A percentile compares a stretch with the other conserved stretches of the same genome.
Evolutionary conservation across 1,140 invertebrate genomes (phyloP).

Genomic region (Xylocopa sonorina): DNA sequence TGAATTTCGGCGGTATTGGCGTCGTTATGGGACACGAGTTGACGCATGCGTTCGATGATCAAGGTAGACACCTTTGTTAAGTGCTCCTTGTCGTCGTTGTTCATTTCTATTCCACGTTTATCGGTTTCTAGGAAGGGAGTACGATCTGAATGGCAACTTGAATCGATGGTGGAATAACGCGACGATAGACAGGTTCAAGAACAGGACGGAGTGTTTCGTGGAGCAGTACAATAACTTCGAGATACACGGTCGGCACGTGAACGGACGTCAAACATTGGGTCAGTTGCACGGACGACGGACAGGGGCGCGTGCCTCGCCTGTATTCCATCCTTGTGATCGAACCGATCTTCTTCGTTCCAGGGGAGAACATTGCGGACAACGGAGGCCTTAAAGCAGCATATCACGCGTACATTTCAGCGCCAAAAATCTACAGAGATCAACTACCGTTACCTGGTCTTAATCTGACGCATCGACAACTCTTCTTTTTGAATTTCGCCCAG

Average conservation of each 20-base stretch:
- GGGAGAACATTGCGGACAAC: slow-evolving; percentile 97
- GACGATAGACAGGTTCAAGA: slow-evolving; percentile 94
- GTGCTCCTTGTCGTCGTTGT: not conserved
- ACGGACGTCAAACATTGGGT: slow-evolving; percentile 86
- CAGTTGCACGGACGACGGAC: slow-evolving; percentile 32
- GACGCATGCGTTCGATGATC: slow-evolving; percentile 98
- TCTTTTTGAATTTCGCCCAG: slow-evolving; percentile 96
- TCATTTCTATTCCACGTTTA: not conserved
- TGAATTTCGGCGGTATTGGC: slow-evolving; percentile 98
- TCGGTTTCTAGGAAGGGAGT: slow-evolving; percentile 83
- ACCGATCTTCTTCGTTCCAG: slow-evolving; percentile 76
- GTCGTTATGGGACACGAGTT: slow-evolving; percentile 98
- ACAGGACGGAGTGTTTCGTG: slow-evolving; percentile 94
- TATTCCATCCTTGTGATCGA: too few relatives aligned
- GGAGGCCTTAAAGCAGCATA: slow-evolving; percentile 95
- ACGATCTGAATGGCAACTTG: slow-evolving; percentile 91
- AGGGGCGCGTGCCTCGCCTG: too few relatives aligned
- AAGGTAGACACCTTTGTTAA: slow-evolving; percentile 84
- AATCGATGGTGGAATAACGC: slow-evolving; percentile 99
- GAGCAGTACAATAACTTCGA: slow-evolving; percentile 92
- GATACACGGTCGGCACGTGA: slow-evolving; percentile 83
- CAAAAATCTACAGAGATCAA: slow-evolving; percentile 81
- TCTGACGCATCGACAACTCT: slow-evolving; percentile 93
- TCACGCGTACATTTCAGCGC: slow-evolving; percentile 89
- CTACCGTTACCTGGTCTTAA: slow-evolving; percentile 90